Conservation (phyloP, 2,113 vertebrate genomes). For the Chunga burmeisteri region DNA sequence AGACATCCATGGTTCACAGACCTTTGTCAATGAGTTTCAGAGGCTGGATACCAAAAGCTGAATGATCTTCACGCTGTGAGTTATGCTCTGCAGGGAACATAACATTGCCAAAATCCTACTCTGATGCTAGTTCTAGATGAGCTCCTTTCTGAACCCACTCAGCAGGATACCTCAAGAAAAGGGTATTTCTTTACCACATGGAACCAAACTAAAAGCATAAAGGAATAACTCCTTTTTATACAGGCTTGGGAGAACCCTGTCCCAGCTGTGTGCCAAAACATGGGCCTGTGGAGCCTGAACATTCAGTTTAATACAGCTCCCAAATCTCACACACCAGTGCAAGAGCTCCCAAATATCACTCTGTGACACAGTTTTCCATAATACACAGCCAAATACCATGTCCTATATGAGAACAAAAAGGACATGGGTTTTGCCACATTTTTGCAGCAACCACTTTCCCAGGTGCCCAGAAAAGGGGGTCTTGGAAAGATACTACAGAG, state of each 20-base stretch:
- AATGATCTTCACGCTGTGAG: background rate
- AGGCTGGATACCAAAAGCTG: background rate
- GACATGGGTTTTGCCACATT: background rate
- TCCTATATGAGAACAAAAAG: background rate
- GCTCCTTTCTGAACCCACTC: background rate
- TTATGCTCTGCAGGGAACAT: background rate
- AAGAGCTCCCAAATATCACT: background rate
- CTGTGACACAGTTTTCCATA: background rate
- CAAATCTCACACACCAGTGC: background rate
- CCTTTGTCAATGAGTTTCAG: background rate
- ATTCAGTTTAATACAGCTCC: background rate
- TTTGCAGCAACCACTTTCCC: background rate
- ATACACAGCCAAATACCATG: background rate
- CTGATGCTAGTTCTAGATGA: background rate
- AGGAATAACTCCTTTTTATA: background rate
- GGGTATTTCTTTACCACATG: background rate
- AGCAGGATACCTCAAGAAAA: background rate
- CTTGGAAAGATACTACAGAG: background rate
- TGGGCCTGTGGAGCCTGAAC: rapidly evolving
- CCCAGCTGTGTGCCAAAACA: background rate
- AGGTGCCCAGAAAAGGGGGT: background rate
- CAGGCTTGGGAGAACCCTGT: rapidly evolving
- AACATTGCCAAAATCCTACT: background rate
- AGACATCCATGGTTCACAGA: background rate
- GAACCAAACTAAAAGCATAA: background rate